Conservation (phyloP, 2,113 vertebrate genomes). For the Phainopepla nitens region DNA sequence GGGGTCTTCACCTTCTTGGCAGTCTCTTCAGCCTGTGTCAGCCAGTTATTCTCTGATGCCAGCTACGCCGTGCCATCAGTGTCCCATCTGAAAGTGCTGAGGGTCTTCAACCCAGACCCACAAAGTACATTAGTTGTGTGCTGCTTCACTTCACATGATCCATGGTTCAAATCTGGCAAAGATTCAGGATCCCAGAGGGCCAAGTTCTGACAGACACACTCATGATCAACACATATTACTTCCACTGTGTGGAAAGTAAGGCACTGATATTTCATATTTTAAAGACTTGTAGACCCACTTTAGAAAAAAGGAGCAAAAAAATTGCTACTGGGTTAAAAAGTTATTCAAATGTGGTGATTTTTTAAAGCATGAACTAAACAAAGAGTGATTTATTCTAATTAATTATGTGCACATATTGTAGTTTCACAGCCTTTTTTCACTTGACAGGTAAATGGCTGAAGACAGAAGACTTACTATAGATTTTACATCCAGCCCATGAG, state of each 20-base stretch:
- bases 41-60: not conserved
- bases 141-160: not conserved
- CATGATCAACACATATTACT: not conserved
- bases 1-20: not conserved
- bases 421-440: constrained; percentile 47
- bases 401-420: constrained; percentile 36
- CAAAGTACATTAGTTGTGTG: accelerated
- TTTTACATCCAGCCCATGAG: constrained; percentile 73
- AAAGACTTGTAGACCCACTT: not conserved
- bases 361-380: not conserved
- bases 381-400: constrained; percentile 32
- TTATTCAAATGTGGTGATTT: not conserved
- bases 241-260: not conserved
- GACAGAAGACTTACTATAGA: constrained; percentile 71
- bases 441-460: constrained; percentile 74
- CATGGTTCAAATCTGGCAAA: not conserved
- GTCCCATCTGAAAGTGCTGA: not conserved
- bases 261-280: not conserved
- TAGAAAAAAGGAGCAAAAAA: too few species aligned
- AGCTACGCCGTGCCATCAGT: not conserved
- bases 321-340: not conserved
- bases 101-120: not conserved
- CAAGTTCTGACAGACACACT: not conserved
- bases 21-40: not conserved
- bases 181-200: not conserved